A percentile compares a stretch with the other conserved stretches of the same genome.
phyloP scores from a whole-genome alignment of 2,113 vertebrate genomes.

The Dolichallabes microphthalmus region DNA sequence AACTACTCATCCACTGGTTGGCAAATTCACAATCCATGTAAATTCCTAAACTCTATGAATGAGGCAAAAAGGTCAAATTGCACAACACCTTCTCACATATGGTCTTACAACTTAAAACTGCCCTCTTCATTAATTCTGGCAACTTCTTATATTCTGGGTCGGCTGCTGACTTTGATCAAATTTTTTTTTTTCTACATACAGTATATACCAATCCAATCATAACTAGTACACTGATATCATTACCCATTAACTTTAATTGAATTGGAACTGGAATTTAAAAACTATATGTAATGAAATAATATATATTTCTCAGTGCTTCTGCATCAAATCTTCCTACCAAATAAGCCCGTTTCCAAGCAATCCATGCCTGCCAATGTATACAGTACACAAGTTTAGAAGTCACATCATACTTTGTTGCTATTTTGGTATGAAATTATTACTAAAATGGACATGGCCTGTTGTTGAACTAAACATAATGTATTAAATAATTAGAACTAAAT shows the following conservation, averaged over 20 bases:
- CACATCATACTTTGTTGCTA: no score
- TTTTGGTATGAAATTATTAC: no score
- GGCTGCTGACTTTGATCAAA: background rate
- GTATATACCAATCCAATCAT: background rate
- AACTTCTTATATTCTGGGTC: background rate
- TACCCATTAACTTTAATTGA: background rate
- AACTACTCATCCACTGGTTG: background rate
- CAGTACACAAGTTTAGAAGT: no score
- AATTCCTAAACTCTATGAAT: background rate
- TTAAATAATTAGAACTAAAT: no score
- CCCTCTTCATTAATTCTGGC: background rate
- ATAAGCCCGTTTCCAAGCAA: background rate
- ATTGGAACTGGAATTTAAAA: background rate
- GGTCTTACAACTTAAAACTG: background rate
- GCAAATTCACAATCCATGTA: slow-evolving; percentile 34
- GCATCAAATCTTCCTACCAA: background rate
- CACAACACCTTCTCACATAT: background rate
- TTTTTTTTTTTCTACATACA: background rate
- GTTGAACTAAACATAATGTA: no score
- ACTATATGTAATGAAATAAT: background rate
- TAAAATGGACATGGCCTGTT: no score
- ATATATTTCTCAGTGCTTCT: background rate
- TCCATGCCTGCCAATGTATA: no score
- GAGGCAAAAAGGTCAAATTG: background rate
- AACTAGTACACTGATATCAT: background rate